Evolutionary conservation across 2,888 invertebrate species (phyloP).

Genomic region (Eupithecia subfuscata): DNA sequence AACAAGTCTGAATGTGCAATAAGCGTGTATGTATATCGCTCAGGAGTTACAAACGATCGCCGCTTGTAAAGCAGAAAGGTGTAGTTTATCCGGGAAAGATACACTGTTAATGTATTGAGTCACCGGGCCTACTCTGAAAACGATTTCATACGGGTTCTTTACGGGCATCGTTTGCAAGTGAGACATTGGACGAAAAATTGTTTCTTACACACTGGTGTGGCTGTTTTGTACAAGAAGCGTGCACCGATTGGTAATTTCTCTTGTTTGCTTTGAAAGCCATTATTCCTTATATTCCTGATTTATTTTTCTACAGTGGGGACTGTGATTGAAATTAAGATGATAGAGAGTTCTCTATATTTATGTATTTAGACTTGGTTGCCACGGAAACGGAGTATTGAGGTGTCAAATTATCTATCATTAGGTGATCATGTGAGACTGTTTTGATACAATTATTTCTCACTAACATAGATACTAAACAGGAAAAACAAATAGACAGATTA

Average conservation of each 20-base stretch:
- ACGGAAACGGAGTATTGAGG: not conserved
- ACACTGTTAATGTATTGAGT: slow-evolving; percentile 38
- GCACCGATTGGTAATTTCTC: not conserved
- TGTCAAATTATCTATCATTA: no score
- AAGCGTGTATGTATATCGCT: slow-evolving; percentile 27
- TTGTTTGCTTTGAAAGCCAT: not conserved
- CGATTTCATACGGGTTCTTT: not conserved
- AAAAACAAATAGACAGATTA: not conserved
- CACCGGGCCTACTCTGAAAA: slow-evolving; percentile 33
- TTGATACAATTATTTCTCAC: not conserved
- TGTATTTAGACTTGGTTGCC: not conserved
- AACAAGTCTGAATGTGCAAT: not conserved
- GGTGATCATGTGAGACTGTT: not conserved
- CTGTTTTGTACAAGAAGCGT: not conserved
- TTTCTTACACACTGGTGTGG: not conserved
- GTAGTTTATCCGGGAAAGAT: slow-evolving; percentile 40
- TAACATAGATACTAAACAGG: not conserved
- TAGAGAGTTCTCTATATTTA: not conserved
- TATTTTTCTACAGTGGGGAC: not conserved
- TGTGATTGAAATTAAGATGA: not conserved
- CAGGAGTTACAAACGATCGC: slow-evolving; percentile 34
- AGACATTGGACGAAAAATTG: not conserved
- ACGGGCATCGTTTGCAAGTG: not conserved
- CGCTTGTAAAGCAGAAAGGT: slow-evolving; percentile 39
- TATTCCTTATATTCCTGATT: not conserved